A percentile compares a stretch with the other conserved stretches of the same genome.
phyloP scores from a whole-genome alignment of 1,140 invertebrate species.

The Lepidotrigona ventralis region DNA sequence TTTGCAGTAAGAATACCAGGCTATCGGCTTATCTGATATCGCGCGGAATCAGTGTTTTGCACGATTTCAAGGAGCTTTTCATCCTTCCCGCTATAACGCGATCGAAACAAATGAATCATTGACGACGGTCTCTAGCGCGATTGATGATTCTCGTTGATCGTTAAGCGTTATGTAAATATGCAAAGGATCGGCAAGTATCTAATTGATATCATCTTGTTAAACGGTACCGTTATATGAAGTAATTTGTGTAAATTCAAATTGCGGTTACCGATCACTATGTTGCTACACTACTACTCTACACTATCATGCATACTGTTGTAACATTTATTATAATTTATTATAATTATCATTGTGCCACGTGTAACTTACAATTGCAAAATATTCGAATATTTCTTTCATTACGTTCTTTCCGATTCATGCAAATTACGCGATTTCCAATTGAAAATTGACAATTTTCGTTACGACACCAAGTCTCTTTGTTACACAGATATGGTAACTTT shows the following conservation, averaged over 20 bases:
- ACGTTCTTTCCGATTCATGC: background rate
- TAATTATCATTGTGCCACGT: too few species aligned
- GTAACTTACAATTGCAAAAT: too few species aligned
- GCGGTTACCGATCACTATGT: background rate
- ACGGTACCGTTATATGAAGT: background rate
- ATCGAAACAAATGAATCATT: constrained; percentile 28
- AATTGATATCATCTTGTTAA: background rate
- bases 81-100: background rate
- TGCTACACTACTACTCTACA: too few species aligned
- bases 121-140: background rate
- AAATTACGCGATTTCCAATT: background rate
- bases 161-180: background rate
- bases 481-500: too few species aligned
- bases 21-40: constrained; percentile 21
- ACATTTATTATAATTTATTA: too few species aligned
- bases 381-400: too few species aligned
- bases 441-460: constrained; percentile 1
- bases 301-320: too few species aligned
- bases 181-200: background rate
- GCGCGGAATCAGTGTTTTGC: constrained; percentile 7
- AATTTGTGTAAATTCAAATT: background rate
- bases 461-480: too few species aligned
- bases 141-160: background rate
- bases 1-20: background rate
- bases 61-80: background rate